These are phyloP conservation scores for Phengaris alcon DNA, from an alignment of 2,888 invertebrate species.

Conservation along the genomic window DNA sequence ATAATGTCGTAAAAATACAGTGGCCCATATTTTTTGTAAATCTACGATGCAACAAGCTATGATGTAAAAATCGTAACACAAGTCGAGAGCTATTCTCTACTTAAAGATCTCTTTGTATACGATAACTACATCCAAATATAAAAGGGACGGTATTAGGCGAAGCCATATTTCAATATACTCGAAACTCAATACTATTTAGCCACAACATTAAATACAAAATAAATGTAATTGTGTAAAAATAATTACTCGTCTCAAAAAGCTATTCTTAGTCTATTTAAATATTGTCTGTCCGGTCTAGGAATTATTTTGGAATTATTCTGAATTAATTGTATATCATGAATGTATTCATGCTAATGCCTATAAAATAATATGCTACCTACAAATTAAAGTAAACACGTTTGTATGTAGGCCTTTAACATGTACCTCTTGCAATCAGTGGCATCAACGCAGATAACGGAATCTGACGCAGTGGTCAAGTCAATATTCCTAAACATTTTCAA, in stretches of 20 bases:
- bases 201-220: background rate
- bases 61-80: background rate
- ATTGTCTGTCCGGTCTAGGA: constrained; percentile 21
- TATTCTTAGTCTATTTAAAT: constrained; percentile 20
- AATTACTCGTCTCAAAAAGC: constrained; percentile 21
- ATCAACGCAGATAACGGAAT: too few species aligned
- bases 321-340: background rate
- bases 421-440: too few species aligned
- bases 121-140: background rate
- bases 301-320: background rate
- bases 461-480: too few species aligned
- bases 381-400: background rate
- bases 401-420: background rate
- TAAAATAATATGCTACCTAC: background rate
- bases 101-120: background rate
- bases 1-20: background rate
- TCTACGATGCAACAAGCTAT: background rate
- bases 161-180: background rate
- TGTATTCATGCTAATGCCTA: background rate
- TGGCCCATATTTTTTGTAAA: background rate
- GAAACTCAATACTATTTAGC: background rate
- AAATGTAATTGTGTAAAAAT: background rate
- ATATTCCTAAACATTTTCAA: too few species aligned
- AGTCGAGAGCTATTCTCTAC: background rate
- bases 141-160: background rate